Evolutionary conservation across 2,113 vertebrate species (phyloP), one percentile per base, ranked within the genome.

Genomic region (Catharus bicknelli): DNA sequence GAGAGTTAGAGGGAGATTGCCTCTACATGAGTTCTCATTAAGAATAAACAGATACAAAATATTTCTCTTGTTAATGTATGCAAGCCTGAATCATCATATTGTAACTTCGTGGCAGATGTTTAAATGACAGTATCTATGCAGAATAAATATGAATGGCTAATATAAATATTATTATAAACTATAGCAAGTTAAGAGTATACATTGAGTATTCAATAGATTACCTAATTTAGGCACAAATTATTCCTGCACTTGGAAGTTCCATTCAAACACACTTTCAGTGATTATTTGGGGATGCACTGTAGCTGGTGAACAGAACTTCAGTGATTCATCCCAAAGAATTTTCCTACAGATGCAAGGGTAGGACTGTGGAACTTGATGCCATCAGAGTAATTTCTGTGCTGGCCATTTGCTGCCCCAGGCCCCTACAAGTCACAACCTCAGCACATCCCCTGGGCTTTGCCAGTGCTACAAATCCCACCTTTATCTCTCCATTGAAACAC

Each of bases 71-170:
- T 92, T 92, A 70, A 91, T 50, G 90, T 96, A 92, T 93, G 90
- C 93, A 93, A 58, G 26, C 34, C 76, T 94, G 90, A 96, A 91
- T 94, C 83, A 83, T 89, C 66, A 17, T 95, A 95, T 89, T 88
- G 54, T 87, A 82, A 95, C 90, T 87, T 81, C 0, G 22, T 93
- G 97, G 91, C 93, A 96, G 90, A 87, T 88, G 87, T 96, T 95
- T 83, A 91, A 94, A 80, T 76, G 93, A 76, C 64, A 93, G 42
- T 89, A 96, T 95, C 94, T 59, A 62, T 76, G 83, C 78, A 89
- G 76, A 92, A 70, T 69, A 93, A 90, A 92, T 92, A 66, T 45
- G 88, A 97, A 96, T 55, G 90, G 69, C 64, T 61, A 30, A 77
- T 91, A 58, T 76, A 90, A 69, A 43, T 74, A 84, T 68, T 92